phyloP scores from a whole-genome alignment of 2,797 vertebrate species.

The Parotocinclus haroldoi region DNA sequence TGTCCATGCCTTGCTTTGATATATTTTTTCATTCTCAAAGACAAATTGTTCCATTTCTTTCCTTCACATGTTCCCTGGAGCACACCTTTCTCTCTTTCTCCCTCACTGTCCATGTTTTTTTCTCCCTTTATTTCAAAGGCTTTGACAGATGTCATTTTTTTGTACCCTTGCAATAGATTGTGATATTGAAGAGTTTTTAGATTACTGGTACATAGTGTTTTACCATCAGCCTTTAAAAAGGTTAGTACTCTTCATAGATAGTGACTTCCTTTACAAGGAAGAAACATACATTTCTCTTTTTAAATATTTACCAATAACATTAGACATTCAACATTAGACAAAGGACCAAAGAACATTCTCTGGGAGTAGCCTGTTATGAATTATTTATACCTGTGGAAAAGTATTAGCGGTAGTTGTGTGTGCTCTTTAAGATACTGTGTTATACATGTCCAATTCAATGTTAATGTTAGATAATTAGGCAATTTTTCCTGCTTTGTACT shows the following conservation, averaged over 20 bases:
- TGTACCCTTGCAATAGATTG: conserved; percentile 11
- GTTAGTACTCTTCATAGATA: not conserved
- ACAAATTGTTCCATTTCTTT: conserved; percentile 46
- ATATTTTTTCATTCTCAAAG: conserved; percentile 50
- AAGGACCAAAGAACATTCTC: conserved; percentile 14
- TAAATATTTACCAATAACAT: conserved; percentile 23
- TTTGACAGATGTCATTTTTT: conserved; percentile 37
- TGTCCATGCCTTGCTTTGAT: conserved; percentile 35
- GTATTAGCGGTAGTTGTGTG: not conserved
- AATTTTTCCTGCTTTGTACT: conserved; percentile 21
- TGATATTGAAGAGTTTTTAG: conserved; percentile 13
- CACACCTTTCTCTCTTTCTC: conserved; percentile 29
- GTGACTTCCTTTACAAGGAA: too few relatives aligned
- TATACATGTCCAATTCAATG: not conserved
- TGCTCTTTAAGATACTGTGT: not conserved
- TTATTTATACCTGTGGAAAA: conserved; percentile 30
- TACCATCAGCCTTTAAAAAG: not conserved
- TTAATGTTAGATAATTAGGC: conserved; percentile 1
- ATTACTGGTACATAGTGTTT: not conserved
- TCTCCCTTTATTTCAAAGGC: conserved; percentile 27
- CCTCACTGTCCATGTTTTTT: conserved; percentile 2
- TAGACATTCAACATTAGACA: conserved; percentile 6
- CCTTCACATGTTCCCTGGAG: conserved; percentile 29
- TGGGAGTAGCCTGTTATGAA: conserved; percentile 18
- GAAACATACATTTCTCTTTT: not conserved